These are phyloP conservation scores for Tachyglossus aculeatus DNA, from an alignment of 2,797 vertebrate species.

Conservation along the genomic window DNA sequence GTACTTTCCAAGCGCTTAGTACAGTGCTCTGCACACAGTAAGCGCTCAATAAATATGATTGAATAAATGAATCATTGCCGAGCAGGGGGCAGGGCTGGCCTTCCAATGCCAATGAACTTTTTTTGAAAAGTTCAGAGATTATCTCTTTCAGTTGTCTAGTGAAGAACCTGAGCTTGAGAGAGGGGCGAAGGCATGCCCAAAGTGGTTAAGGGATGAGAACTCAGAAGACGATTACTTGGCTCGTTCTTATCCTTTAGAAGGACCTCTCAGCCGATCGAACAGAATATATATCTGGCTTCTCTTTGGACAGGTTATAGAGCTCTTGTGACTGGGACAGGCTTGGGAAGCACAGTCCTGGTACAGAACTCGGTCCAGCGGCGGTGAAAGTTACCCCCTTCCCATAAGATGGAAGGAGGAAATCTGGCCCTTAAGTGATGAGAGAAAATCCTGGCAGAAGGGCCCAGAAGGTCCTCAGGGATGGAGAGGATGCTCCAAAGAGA, in stretches of 20 bases:
- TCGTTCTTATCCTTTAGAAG: neutral
- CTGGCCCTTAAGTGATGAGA: too few relatives aligned
- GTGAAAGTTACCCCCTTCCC: neutral
- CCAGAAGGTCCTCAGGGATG: too few relatives aligned
- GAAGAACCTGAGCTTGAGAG: neutral
- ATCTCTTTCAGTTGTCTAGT: neutral
- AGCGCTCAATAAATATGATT: too few relatives aligned
- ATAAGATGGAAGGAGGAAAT: neutral
- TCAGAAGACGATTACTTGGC: neutral
- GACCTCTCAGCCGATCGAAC: too few relatives aligned
- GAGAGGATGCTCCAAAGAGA: too few relatives aligned
- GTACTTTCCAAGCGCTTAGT: too few relatives aligned
- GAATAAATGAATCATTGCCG: too few relatives aligned
- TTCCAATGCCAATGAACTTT: too few relatives aligned
- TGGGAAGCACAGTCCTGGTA: neutral
- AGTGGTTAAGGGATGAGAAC: neutral
- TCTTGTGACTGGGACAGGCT: neutral
- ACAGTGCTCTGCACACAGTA: too few relatives aligned
- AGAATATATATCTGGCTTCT: neutral
- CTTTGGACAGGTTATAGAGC: neutral
- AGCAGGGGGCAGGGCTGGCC: too few relatives aligned
- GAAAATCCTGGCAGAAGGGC: too few relatives aligned
- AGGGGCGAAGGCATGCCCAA: neutral
- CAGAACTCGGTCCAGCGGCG: neutral
- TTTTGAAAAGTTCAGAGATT: neutral